Base-by-base conservation (phyloP, 2,797 vertebrate genomes). In the Spea hammondii region DNA sequence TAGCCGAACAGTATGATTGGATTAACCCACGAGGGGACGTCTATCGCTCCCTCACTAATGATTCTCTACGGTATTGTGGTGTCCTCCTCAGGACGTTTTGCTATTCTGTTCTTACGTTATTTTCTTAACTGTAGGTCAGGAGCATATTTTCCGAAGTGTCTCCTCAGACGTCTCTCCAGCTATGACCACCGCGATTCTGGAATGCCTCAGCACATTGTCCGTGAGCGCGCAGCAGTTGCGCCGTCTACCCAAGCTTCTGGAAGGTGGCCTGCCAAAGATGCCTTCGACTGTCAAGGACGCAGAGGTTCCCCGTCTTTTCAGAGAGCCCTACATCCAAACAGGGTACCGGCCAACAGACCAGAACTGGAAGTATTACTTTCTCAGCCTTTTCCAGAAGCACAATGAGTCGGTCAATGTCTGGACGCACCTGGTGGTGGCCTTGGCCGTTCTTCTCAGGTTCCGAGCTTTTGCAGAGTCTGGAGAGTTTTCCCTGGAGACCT, bases 321-420 rank as follows among this genome's bases (percentile, higher is more conserved):
- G 92, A 0, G 96, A 98, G 89, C 96, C 95, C 0, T 97, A 95
- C 87, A 95, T 98, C 88, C 89, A 90, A 65, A 79, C 92, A 0
- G 96, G 96, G 1, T 98, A 97, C 89, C 93, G 95, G 3, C 95
- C 95, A 7, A 83, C 88, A 0, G 91, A 86, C 45, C 96, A 95
- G 72, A 86, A 92, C 77, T 98, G 96, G 96, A 90, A 89, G 12
- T 96, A 94, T 88, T 97, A 97, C 88, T 86, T 95, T 81, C 83
- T 95, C 62, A 98, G 96, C 86, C 93, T 97, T 84, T 97, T 98
- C 78, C 96, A 96, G 89, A 89, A 91, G 69, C 97, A 98, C 90
- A 98, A 98, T 0, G 96, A 98, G 83, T 92, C 93, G 54, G 88
- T 98, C 75, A 98, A 97, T 0, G 95, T 98, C 1, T 98, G 97